These are phyloP conservation scores for Drosophila robusta DNA, from an alignment of 2,888 invertebrate genomes.

Conservation along the genomic window DNA sequence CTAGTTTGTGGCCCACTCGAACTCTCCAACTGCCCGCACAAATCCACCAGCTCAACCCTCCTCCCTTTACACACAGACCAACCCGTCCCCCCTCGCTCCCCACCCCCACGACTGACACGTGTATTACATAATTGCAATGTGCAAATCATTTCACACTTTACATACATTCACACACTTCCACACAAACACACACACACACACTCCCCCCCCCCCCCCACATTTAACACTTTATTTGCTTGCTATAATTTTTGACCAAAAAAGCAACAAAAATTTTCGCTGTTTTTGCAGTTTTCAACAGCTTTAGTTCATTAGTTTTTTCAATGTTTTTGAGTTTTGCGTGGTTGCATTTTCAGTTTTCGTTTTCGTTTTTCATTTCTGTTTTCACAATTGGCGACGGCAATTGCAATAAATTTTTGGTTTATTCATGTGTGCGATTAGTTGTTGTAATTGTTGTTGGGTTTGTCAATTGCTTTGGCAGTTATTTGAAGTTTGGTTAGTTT, in stretches of 20 bases:
- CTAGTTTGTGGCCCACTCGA: too few relatives aligned
- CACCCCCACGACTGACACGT: constrained; percentile 2
- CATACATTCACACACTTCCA: background rate
- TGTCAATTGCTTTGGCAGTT: constrained; percentile 52
- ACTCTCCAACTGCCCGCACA: too few relatives aligned
- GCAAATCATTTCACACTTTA: constrained; percentile 61
- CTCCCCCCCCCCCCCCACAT: too few relatives aligned
- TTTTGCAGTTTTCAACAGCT: constrained; percentile 45
- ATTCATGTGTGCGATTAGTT: constrained; percentile 16
- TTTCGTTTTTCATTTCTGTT: constrained; percentile 24
- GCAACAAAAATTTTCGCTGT: constrained; percentile 31
- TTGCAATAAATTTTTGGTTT: constrained; percentile 55
- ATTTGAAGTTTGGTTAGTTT: constrained; percentile 27
- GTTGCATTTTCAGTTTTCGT: constrained; percentile 2
- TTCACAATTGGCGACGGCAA: constrained; percentile 46
- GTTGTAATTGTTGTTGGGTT: constrained; percentile 21
- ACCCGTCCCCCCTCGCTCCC: too few relatives aligned
- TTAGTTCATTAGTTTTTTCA: constrained; percentile 35
- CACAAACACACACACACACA: background rate
- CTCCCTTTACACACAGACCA: background rate
- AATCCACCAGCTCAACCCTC: too few relatives aligned
- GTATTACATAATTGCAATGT: constrained; percentile 61
- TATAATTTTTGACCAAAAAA: constrained; percentile 32
- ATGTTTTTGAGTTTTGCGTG: constrained; percentile 1
- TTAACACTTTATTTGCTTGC: constrained; percentile 26